Evolutionary conservation across 2,113 vertebrate species (phyloP).

Genomic region (Euleptes europaea): DNA sequence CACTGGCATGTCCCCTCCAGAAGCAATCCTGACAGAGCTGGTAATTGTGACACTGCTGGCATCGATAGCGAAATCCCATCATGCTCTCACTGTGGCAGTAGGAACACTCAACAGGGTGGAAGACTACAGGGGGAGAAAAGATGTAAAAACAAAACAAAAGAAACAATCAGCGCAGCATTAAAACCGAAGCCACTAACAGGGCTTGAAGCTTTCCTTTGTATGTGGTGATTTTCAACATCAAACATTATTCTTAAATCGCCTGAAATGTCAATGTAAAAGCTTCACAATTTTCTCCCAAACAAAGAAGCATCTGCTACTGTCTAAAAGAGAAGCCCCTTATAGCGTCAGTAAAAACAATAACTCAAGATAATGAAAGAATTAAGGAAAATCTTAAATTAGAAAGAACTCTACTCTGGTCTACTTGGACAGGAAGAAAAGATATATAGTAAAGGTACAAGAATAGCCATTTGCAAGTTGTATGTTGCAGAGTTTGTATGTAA

Average conservation of each 20-base stretch:
- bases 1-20: slow-evolving; percentile 97
- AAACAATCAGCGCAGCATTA: slow-evolving; percentile 12
- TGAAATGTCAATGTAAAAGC: slow-evolving; percentile 10
- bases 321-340: neutral
- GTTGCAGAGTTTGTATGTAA: neutral
- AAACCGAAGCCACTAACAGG: neutral
- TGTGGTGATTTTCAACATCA: accelerated
- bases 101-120: slow-evolving; percentile 98
- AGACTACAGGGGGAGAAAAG: slow-evolving; percentile 81
- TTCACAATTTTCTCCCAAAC: neutral
- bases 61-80: slow-evolving; percentile 99
- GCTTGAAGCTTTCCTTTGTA: neutral
- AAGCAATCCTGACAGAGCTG: slow-evolving; percentile 99
- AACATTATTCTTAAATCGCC: accelerated
- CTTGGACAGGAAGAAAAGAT: neutral
- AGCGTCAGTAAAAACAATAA: neutral
- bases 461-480: neutral
- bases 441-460: neutral
- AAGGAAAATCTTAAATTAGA: neutral
- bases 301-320: accelerated
- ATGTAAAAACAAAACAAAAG: slow-evolving; percentile 11
- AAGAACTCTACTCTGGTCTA: slow-evolving; percentile 3
- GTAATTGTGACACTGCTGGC: slow-evolving; percentile 99
- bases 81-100: slow-evolving; percentile 99
- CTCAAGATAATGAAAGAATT: neutral